Percentiles rank a stretch among this genome's conserved stretches.
Conservation (phyloP, 2,113 vertebrate species). For the Oncorhynchus masou region DNA sequence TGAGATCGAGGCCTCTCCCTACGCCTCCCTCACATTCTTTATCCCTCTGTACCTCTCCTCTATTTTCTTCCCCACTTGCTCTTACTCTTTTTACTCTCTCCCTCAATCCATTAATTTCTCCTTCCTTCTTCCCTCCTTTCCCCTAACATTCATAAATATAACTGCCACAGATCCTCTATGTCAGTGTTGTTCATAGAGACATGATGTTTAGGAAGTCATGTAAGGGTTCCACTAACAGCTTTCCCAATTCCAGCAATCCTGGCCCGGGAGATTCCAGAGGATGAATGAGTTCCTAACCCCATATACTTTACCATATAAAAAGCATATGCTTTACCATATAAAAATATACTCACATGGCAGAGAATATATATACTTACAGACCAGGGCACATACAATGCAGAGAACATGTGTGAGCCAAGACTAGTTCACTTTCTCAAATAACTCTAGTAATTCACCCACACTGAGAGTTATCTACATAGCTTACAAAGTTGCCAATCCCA, state of each 20-base stretch:
- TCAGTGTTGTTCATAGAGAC: neutral
- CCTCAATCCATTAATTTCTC: neutral
- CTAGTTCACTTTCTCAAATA: no score
- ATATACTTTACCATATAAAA: conserved; percentile 62
- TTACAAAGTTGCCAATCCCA: no score
- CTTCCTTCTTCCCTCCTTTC: neutral
- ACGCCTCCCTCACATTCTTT: neutral
- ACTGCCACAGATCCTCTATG: neutral
- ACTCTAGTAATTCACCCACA: no score
- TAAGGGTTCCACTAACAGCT: neutral
- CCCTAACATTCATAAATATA: neutral
- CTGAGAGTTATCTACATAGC: no score
- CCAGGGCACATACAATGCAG: no score
- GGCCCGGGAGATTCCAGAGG: no score
- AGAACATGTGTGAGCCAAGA: no score
- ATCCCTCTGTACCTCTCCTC: neutral
- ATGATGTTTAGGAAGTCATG: conserved; percentile 16
- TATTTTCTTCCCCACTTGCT: conserved; percentile 1
- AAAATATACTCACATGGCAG: no score
- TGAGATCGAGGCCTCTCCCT: conserved; percentile 2
- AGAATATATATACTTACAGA: no score
- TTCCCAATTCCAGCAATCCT: neutral
- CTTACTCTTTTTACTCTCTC: neutral
- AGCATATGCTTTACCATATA: conserved; percentile 11
- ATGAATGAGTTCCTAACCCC: conserved; percentile 22